These are phyloP conservation scores for Aramus guarauna DNA, from an alignment of 2,113 vertebrate species.

Conservation along the genomic window DNA sequence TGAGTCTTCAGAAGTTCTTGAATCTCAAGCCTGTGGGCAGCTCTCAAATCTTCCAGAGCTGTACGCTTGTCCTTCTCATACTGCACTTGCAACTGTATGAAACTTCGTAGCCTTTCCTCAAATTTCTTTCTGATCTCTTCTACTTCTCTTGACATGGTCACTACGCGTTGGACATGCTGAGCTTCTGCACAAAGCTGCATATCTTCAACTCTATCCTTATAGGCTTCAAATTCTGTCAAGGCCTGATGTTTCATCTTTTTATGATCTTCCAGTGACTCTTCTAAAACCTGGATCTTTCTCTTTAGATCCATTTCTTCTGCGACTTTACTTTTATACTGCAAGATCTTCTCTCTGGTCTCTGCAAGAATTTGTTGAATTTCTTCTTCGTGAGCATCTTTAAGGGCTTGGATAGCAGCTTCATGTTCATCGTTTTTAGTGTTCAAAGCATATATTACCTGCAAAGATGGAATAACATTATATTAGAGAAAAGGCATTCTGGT, in stretches of 20 bases:
- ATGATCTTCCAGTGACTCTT: slow-evolving; percentile 94
- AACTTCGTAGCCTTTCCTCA: slow-evolving; percentile 89
- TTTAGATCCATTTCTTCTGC: slow-evolving; percentile 94
- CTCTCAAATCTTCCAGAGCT: slow-evolving; percentile 86
- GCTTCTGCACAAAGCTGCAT: slow-evolving; percentile 96
- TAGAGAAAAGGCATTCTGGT: neutral
- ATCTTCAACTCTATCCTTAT: slow-evolving; percentile 94
- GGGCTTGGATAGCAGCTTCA: slow-evolving; percentile 93
- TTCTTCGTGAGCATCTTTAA: slow-evolving; percentile 98
- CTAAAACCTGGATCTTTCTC: slow-evolving; percentile 91
- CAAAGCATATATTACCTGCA: slow-evolving; percentile 96
- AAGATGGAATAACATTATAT: neutral
- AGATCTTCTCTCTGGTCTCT: slow-evolving; percentile 95
- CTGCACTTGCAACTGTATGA: slow-evolving; percentile 87
- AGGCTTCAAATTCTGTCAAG: slow-evolving; percentile 93
- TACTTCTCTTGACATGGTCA: slow-evolving; percentile 96
- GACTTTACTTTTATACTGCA: slow-evolving; percentile 93
- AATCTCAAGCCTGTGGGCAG: slow-evolving; percentile 87
- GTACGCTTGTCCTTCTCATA: slow-evolving; percentile 91
- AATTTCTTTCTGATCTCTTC: slow-evolving; percentile 96
- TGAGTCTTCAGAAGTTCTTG: slow-evolving; percentile 91
- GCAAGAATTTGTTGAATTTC: slow-evolving; percentile 98
- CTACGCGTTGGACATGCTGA: slow-evolving; percentile 93
- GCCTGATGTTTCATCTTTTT: slow-evolving; percentile 95
- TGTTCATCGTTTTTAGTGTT: slow-evolving; percentile 99